Evolutionary conservation across 2,113 vertebrate species (phyloP).

Genomic region (Tupaia chinensis): DNA sequence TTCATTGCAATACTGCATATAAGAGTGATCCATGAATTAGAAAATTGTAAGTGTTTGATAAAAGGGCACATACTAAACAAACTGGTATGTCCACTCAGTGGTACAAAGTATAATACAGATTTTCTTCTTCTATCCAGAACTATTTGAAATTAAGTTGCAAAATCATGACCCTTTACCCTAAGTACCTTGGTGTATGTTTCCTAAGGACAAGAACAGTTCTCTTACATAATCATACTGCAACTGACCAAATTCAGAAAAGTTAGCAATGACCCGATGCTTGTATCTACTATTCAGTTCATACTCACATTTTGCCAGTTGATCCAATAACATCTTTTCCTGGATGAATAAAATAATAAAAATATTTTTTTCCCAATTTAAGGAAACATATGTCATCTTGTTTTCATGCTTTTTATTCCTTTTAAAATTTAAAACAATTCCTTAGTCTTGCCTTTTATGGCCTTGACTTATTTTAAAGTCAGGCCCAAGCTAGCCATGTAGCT

Average conservation of each 20-base stretch:
- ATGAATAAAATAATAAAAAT: not conserved
- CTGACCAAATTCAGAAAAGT: not conserved
- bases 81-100: not conserved
- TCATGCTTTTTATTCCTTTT: not conserved
- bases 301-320: not conserved
- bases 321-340: not conserved
- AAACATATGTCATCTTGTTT: not conserved
- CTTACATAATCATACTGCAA: not conserved
- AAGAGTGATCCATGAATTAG: not conserved
- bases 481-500: not conserved
- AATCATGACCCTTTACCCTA: not conserved
- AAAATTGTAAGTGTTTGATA: not conserved
- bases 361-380: not conserved
- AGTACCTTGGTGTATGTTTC: not conserved
- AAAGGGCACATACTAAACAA: not conserved
- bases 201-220: constrained; percentile 1
- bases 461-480: not conserved
- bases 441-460: not conserved
- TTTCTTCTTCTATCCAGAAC: not conserved
- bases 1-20: not conserved
- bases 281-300: not conserved
- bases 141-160: not conserved
- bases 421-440: not conserved
- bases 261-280: not conserved
- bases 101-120: not conserved